These are phyloP conservation scores for Fabriciana adippe DNA, from an alignment of 2,888 invertebrate species.

Conservation along the genomic window DNA sequence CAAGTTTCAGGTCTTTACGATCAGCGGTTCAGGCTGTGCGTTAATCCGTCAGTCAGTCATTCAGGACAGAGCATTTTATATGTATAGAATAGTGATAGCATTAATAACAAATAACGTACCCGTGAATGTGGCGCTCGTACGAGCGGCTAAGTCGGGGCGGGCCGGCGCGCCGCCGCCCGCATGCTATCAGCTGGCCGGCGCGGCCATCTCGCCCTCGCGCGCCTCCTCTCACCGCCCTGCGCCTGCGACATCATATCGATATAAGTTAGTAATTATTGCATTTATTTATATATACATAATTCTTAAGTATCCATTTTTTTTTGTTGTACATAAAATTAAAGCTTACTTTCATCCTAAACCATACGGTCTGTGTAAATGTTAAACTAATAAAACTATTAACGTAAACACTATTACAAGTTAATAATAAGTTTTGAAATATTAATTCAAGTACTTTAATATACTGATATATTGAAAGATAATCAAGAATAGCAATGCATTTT, in stretches of 20 bases:
- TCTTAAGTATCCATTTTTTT: no score
- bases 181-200: conserved; percentile 79
- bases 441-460: neutral
- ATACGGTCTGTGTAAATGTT: no score
- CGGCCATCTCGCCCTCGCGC: conserved; percentile 72
- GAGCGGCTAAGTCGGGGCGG: conserved; percentile 78
- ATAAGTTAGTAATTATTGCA: neutral
- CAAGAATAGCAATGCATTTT: conserved; percentile 31
- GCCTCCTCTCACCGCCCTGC: conserved; percentile 72
- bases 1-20: no score
- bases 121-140: conserved; percentile 78
- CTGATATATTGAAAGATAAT: conserved; percentile 23
- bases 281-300: no score
- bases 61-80: no score
- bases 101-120: conserved; percentile 53
- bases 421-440: neutral
- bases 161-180: conserved; percentile 79
- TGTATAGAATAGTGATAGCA: no score
- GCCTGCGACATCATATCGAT: conserved; percentile 51
- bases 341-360: no score
- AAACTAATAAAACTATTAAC: no score
- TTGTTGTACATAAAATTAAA: no score
- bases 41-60: no score
- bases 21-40: no score
- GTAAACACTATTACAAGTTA: no score